Conservation (phyloP, 2,113 vertebrate species). For the Astatoreochromis straeleni region DNA sequence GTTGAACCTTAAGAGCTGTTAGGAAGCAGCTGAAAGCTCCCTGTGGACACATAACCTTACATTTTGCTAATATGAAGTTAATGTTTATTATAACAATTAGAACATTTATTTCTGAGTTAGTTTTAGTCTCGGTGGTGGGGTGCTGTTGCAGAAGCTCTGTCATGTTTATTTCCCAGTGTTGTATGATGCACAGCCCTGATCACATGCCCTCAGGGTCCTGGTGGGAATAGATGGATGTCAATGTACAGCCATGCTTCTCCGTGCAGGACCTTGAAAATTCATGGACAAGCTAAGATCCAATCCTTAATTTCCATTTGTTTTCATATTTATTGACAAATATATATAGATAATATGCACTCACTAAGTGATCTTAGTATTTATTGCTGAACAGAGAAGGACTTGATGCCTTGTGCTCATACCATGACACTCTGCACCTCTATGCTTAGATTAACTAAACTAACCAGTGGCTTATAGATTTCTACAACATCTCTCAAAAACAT, state of each 20-base stretch:
- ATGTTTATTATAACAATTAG: no score
- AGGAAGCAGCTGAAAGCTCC: no score
- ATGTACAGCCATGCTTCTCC: background rate
- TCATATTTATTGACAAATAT: background rate
- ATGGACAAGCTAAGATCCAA: background rate
- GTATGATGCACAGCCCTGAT: background rate
- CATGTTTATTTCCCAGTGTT: background rate
- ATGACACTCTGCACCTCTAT: background rate
- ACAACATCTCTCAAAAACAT: background rate
- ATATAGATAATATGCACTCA: background rate
- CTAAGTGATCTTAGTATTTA: background rate
- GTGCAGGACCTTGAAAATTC: fast-evolving
- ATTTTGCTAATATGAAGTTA: no score
- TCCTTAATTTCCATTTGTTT: background rate
- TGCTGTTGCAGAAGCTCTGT: no score
- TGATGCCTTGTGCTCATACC: background rate
- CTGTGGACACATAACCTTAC: no score
- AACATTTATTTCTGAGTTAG: no score
- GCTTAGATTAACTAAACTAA: background rate
- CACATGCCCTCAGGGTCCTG: background rate
- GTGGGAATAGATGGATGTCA: background rate
- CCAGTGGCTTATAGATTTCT: background rate
- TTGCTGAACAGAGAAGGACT: background rate
- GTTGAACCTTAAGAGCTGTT: background rate
- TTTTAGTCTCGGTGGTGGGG: no score